Percentiles rank a stretch among this genome's conserved stretches.
Evolutionary conservation across 2,888 invertebrate genomes (phyloP).

Genomic region (Bursaphelenchus okinawaensis): DNA sequence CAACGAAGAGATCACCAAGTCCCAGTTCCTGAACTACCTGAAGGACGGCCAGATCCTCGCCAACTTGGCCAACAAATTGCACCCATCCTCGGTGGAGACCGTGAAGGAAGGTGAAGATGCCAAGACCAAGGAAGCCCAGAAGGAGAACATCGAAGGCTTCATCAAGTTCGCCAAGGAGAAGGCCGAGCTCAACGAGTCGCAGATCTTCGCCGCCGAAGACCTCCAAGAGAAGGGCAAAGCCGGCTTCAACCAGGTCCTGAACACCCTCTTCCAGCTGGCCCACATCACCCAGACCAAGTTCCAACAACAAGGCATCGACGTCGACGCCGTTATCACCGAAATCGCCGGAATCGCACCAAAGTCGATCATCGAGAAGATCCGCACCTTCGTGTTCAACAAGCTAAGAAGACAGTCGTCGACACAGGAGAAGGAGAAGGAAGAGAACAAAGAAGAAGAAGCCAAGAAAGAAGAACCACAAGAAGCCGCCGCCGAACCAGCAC

Average conservation of each 20-base stretch:
- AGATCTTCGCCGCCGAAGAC: slow-evolving; percentile 46
- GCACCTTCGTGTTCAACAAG: slow-evolving; percentile 44
- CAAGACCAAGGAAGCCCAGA: slow-evolving; percentile 47
- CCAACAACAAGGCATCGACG: slow-evolving; percentile 29
- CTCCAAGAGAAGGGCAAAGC: slow-evolving; percentile 52
- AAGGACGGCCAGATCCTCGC: slow-evolving; percentile 47
- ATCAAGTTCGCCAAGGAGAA: slow-evolving; percentile 44
- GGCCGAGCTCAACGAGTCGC: slow-evolving; percentile 38
- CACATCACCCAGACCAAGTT: slow-evolving; percentile 34
- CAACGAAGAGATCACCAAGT: slow-evolving; percentile 45
- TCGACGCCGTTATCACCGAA: slow-evolving; percentile 39
- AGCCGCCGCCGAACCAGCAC: slow-evolving; percentile 14
- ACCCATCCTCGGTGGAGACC: slow-evolving; percentile 28
- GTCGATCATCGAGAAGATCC: slow-evolving; percentile 40
- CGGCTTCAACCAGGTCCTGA: slow-evolving; percentile 49
- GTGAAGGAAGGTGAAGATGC: slow-evolving; percentile 48
- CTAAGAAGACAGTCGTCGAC: slow-evolving; percentile 10
- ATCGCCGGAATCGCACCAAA: slow-evolving; percentile 38
- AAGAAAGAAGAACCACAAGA: slow-evolving; percentile 23
- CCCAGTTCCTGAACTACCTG: slow-evolving; percentile 50
- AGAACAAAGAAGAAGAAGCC: slow-evolving; percentile 16
- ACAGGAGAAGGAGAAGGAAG: slow-evolving; percentile 6
- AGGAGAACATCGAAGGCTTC: slow-evolving; percentile 49
- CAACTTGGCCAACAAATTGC: slow-evolving; percentile 47
- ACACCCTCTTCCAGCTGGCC: slow-evolving; percentile 47